These are phyloP conservation scores for Coccyzus lansbergi DNA, from an alignment of 2,797 vertebrate genomes.

Conservation along the genomic window DNA sequence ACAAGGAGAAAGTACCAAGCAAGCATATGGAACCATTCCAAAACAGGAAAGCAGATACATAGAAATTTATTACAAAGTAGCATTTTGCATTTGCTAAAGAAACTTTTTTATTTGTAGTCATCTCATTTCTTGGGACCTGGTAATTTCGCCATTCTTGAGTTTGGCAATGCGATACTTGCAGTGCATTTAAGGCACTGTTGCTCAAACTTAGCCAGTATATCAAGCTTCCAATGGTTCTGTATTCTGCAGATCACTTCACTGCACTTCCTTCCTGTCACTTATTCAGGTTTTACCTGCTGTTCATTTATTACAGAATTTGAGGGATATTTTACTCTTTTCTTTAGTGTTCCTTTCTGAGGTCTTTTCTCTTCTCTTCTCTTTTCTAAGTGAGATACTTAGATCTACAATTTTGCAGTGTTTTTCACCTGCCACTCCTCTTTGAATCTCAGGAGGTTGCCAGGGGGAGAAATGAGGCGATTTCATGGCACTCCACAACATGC, in stretches of 20 bases:
- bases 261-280: neutral
- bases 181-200: neutral
- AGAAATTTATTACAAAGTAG: neutral
- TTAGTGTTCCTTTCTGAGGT: neutral
- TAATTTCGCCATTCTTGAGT: neutral
- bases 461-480: neutral
- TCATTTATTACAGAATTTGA: neutral
- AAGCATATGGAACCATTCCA: neutral
- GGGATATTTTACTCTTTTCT: neutral
- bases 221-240: neutral
- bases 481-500: neutral
- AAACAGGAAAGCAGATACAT: neutral
- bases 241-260: neutral
- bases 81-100: neutral
- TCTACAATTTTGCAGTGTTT: neutral
- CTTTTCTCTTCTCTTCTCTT: neutral
- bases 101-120: neutral
- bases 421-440: neutral
- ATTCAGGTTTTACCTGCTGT: neutral
- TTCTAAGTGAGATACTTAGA: neutral
- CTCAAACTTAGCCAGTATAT: neutral
- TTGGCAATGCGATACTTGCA: neutral
- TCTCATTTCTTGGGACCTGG: neutral
- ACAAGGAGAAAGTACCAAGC: neutral
- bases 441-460: neutral